Conservation (phyloP, 2,113 vertebrate genomes). For the Vombatus ursinus region DNA sequence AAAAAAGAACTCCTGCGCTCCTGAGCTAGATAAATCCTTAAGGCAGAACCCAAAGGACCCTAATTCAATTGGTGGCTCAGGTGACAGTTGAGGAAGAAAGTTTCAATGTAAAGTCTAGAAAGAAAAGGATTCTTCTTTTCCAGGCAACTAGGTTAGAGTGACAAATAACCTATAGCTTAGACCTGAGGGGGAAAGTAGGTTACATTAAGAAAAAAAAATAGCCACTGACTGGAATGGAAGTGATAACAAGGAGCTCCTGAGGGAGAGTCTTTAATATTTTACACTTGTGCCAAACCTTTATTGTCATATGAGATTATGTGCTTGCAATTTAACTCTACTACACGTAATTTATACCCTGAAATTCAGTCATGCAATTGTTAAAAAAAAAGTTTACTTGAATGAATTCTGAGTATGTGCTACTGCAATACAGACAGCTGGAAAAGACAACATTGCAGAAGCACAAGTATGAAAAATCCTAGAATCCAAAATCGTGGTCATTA, state of each 20-base stretch:
- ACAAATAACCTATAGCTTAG: background rate
- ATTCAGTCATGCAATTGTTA: background rate
- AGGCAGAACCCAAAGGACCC: background rate
- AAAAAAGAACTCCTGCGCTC: too few relatives aligned
- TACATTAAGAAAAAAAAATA: background rate
- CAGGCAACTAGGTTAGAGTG: background rate
- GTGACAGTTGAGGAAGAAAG: background rate
- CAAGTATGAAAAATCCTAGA: background rate
- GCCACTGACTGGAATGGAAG: background rate
- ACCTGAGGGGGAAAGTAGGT: background rate
- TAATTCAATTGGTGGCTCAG: background rate
- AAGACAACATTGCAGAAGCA: background rate
- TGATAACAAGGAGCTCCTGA: background rate
- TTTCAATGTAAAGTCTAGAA: background rate
- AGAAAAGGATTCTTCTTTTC: background rate
- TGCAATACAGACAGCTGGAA: background rate
- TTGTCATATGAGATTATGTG: background rate
- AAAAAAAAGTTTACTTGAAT: background rate
- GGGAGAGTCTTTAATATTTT: background rate
- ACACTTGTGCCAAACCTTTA: background rate
- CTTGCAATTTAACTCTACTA: background rate
- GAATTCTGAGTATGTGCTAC: background rate
- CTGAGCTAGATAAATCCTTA: background rate
- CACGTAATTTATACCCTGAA: background rate
- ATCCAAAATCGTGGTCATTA: background rate